Evolutionary conservation across 2,797 vertebrate genomes (phyloP).

Genomic region (Pempheris klunzingeri): DNA sequence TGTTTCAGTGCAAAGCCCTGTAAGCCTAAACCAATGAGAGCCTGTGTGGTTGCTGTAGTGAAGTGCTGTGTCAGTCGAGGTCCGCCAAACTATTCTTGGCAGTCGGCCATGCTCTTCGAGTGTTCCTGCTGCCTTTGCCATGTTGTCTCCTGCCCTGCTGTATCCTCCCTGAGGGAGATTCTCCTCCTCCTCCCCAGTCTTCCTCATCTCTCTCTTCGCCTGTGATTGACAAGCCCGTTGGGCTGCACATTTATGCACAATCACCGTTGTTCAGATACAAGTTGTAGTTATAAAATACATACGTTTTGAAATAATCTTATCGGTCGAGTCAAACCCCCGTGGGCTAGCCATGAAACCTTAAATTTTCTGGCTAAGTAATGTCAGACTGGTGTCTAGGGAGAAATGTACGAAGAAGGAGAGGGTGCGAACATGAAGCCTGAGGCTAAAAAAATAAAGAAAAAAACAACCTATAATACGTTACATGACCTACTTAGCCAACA

Average conservation of each 20-base stretch:
- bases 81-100: slow-evolving; percentile 72
- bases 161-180: slow-evolving; percentile 70
- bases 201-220: slow-evolving; percentile 38
- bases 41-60: slow-evolving; percentile 66
- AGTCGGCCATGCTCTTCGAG: slow-evolving; percentile 63
- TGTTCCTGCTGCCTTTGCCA: slow-evolving; percentile 70
- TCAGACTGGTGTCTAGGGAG: slow-evolving; percentile 12
- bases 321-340: slow-evolving; percentile 20
- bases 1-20: slow-evolving; percentile 48
- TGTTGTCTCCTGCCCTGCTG: slow-evolving; percentile 75
- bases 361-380: slow-evolving; percentile 24
- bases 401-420: not conserved
- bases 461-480: not conserved
- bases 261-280: slow-evolving; percentile 63
- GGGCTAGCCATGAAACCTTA: slow-evolving; percentile 17
- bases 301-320: slow-evolving; percentile 24
- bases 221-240: slow-evolving; percentile 62
- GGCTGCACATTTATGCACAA: slow-evolving; percentile 61
- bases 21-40: slow-evolving; percentile 59
- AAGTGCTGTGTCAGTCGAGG: slow-evolving; percentile 72
- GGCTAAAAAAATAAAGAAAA: not conserved
- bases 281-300: slow-evolving; percentile 38
- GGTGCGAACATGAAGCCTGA: not conserved
- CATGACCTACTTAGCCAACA: slow-evolving; percentile 5
- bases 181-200: slow-evolving; percentile 53